These are phyloP conservation scores for Synanthedon andrenaeformis DNA, from an alignment of 2,888 invertebrate genomes.

Conservation along the genomic window DNA sequence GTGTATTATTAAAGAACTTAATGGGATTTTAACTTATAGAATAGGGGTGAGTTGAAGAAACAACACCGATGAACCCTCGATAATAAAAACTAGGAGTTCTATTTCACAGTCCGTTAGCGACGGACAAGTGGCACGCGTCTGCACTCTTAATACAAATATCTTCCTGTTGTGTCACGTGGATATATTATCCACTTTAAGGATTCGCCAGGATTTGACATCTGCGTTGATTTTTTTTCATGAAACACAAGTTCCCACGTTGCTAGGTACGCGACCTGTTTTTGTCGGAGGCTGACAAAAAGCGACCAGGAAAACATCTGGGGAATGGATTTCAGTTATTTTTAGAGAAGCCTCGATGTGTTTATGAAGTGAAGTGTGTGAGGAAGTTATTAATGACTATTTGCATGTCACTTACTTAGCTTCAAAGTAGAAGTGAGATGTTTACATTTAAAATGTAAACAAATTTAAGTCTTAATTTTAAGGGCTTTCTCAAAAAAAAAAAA, in stretches of 20 bases:
- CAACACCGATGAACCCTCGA: conserved; percentile 9
- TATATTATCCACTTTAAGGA: conserved; percentile 13
- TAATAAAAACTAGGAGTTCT: conserved; percentile 32
- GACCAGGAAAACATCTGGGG: conserved; percentile 55
- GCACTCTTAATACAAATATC: conserved; percentile 23
- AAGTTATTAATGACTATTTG: conserved; percentile 30
- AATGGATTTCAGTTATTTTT: conserved; percentile 41
- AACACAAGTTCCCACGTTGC: conserved; percentile 47
- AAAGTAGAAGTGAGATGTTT: too few relatives aligned
- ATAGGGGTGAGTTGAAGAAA: too few relatives aligned
- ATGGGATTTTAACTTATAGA: too few relatives aligned
- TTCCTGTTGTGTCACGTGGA: conserved; percentile 61
- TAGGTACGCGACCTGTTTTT: conserved; percentile 45
- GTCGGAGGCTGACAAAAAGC: conserved; percentile 30
- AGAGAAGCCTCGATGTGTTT: conserved; percentile 32
- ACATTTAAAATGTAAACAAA: too few relatives aligned
- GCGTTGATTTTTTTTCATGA: conserved; percentile 26
- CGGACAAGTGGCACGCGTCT: conserved; percentile 55
- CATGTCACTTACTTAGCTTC: not conserved
- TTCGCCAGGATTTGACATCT: conserved; percentile 40
- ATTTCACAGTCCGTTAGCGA: conserved; percentile 48
- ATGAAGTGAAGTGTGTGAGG: conserved; percentile 39
- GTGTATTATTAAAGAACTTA: too few relatives aligned
- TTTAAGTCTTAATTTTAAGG: too few relatives aligned
- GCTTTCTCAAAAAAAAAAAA: too few relatives aligned